A percentile compares a stretch with the other conserved stretches of the same genome.
These are phyloP conservation scores for Chironomus tepperi DNA, from an alignment of 1,140 invertebrate genomes.

Conservation along the genomic window DNA sequence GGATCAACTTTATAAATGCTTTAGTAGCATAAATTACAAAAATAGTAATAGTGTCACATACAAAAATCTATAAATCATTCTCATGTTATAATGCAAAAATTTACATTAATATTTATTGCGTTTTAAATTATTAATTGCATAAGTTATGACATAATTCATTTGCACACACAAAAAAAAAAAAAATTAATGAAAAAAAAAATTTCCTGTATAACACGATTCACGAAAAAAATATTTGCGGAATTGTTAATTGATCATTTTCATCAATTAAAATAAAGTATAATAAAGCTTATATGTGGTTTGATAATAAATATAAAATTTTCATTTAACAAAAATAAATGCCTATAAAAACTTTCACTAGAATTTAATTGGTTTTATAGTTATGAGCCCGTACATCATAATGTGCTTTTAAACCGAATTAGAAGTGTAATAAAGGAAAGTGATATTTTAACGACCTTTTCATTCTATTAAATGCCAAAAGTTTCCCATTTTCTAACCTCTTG, in stretches of 20 bases:
- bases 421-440: too few relatives aligned
- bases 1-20: too few relatives aligned
- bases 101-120: not conserved
- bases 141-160: not conserved
- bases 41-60: too few relatives aligned
- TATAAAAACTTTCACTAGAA: not conserved
- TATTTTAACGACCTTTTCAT: too few relatives aligned
- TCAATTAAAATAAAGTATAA: not conserved
- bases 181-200: not conserved
- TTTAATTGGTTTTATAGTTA: not conserved
- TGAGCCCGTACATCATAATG: not conserved
- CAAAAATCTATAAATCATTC: conserved; percentile 1
- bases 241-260: not conserved
- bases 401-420: not conserved
- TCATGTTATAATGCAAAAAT: not conserved
- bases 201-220: not conserved
- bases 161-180: not conserved
- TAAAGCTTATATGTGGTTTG: not conserved
- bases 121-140: not conserved
- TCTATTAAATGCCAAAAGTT: too few relatives aligned
- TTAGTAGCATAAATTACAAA: too few relatives aligned
- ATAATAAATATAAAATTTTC: not conserved
- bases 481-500: too few relatives aligned
- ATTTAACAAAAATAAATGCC: too few relatives aligned
- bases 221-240: not conserved